Base-by-base conservation (phyloP, 2,797 vertebrate species). In the Melanotaenia trifasciata region DNA sequence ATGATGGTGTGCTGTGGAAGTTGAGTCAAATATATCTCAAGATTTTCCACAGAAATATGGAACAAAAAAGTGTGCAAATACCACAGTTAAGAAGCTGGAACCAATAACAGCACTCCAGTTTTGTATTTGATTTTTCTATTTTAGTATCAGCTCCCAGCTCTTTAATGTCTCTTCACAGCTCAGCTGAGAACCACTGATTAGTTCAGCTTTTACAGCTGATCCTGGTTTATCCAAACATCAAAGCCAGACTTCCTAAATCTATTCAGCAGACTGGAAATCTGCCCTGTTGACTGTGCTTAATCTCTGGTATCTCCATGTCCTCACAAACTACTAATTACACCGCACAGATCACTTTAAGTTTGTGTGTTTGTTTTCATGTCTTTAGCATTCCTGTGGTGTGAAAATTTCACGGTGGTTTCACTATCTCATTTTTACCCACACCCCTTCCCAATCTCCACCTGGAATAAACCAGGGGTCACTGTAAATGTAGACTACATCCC, bases 151-250 rank as follows among this genome's bases (percentile, higher is more conserved):
- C 5, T 26, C 26, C 30, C 1, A 20, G 58, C 43, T 62, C 43
- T 64, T 28, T 50, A 53, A 63, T n/a, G 13, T 58, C 50, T 54
- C 26, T 58, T 47, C 57, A 53, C 54, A 59, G 45, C 50, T 28
- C 79, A 70, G 80, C 5, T 81, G 86, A 86, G 84, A 86, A 82
- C 84, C 86, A 75, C 79, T 78, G 84, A 78, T 68, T 24, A 65
- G 20, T 40, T 78, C 71, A 72, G 71, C 62, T 61, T 38, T 47
- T 60, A 64, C 77, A 84, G 69, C 63, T 45, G 47, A 85, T 86
- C 59, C 84, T 90, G 87, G 83, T 89, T 89, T 82, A 88, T 83
- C 84, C 70, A 72, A 77, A 85, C 68, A 65, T 60, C n/a, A 84
- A 78, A 83, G 70, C 53, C 13, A 53, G 8, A 76, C 56, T 22